Base-by-base conservation (phyloP, 2,888 invertebrate species). In the Oscheius onirici region DNA sequence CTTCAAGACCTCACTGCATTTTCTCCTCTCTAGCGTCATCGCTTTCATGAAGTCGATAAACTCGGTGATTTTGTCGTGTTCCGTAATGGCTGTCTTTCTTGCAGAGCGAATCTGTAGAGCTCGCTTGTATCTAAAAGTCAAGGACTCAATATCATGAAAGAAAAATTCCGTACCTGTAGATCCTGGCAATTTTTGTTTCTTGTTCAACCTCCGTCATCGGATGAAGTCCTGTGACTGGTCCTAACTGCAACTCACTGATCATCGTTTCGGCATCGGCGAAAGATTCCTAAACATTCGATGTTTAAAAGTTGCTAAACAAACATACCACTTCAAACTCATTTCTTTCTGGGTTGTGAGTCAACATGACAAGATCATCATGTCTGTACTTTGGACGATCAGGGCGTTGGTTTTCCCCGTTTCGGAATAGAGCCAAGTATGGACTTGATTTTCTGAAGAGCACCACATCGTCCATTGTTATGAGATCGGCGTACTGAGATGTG, bases 61-160 rank as follows among this genome's bases (percentile, higher is more conserved):
- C 51, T 82, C 79, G 22, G 66, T 76, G 46, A 83, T 71, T 43
- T 81, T 72, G 28, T 81, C 76, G 69, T 83, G 83, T 43, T 83
- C 83, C 6, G 75, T 49, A 49, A 83, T 72, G 0, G 79, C 74
- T 10, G 71, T 73, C 60, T 72, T 63, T n/a, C 58, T 41, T 13
- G 70, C 63, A 54, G n/a, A 26, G n/a, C 70, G 52, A 15, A 34
- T 22, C 3, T 34, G 22, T 8, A 70, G 44, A 17, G 58, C 54
- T 1, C 70, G 70, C 2, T 55, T 54, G 40, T 69, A 69, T 17
- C 69, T 69, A n/a, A 49, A 69, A 13, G n/a, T n/a, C n/a, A n/a
- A n/a, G n/a, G n/a, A 49, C 28, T 8, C 11, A 20, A n/a, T 13
- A 43, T 5, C 10, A 0, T 17, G 15, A 17, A 46, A 34, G 28